Evolutionary conservation across 2,888 invertebrate genomes (phyloP).

Genomic region (Limnephilus auricula): DNA sequence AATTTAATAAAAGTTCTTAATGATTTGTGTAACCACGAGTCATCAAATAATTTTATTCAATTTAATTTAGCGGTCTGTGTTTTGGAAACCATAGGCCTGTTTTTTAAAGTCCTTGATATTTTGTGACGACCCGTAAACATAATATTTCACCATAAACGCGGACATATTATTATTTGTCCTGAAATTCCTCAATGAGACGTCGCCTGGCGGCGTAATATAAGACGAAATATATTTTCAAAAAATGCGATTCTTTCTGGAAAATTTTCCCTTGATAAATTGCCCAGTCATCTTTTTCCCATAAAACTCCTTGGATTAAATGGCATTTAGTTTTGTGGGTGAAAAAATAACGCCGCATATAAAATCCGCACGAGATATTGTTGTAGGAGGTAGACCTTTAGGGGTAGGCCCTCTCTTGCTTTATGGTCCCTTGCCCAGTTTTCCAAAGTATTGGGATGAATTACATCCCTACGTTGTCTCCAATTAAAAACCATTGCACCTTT

Average conservation of each 20-base stretch:
- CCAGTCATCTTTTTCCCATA: conserved; percentile 64
- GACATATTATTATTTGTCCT: conserved; percentile 8
- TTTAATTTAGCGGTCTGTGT: not conserved
- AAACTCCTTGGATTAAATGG: conserved; percentile 62
- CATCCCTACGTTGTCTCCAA: not conserved
- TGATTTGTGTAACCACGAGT: no score
- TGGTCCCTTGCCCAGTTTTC: conserved; percentile 19
- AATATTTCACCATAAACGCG: conserved; percentile 16
- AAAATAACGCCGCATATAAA: conserved; percentile 61
- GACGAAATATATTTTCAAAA: conserved; percentile 36
- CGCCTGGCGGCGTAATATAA: conserved; percentile 2
- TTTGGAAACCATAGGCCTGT: not conserved
- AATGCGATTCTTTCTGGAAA: conserved; percentile 45
- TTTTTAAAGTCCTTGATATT: not conserved
- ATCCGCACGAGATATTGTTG: conserved; percentile 61
- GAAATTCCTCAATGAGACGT: conserved; percentile 5
- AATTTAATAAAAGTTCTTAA: no score
- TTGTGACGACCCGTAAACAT: not conserved
- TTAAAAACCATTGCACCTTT: not conserved
- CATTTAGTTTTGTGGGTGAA: conserved; percentile 60
- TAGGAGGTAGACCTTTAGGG: conserved; percentile 37
- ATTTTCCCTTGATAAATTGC: conserved; percentile 64
- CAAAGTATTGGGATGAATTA: not conserved
- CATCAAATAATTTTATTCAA: no score
- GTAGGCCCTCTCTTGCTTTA: conserved; percentile 46